A percentile compares a stretch with the other conserved stretches of the same genome.
Conservation (phyloP, 53 echinoderm and acorn worm species). For the Hippasteria phrygiana region DNA sequence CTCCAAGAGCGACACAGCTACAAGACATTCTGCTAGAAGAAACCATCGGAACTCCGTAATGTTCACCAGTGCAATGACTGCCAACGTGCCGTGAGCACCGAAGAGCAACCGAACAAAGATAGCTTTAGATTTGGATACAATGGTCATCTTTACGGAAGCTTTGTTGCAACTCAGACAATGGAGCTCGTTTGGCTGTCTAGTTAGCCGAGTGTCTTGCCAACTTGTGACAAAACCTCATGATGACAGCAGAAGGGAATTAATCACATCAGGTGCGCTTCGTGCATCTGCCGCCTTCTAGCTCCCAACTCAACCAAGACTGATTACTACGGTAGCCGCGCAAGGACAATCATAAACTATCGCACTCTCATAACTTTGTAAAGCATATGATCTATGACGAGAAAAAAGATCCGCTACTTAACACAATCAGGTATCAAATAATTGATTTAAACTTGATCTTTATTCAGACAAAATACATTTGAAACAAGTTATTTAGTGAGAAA, state of each 20-base stretch:
- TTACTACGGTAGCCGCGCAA: background rate
- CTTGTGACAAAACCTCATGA: no score
- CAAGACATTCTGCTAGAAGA: conserved; percentile 54
- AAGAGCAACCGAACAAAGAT: conserved; percentile 64
- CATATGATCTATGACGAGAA: no score
- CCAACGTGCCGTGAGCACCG: conserved; percentile 60
- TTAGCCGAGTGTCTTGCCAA: no score
- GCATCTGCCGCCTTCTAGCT: background rate
- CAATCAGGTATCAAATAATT: no score
- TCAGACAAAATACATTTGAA: no score
- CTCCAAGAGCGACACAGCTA: conserved; percentile 61
- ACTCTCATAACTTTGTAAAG: background rate
- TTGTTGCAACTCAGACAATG: background rate
- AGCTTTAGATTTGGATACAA: conserved; percentile 52
- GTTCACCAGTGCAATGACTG: conserved; percentile 53
- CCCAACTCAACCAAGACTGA: background rate
- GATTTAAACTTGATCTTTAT: no score
- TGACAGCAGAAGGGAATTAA: conserved; percentile 16
- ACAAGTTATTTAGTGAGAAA: no score
- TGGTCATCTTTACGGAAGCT: conserved; percentile 2
- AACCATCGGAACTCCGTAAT: conserved; percentile 59
- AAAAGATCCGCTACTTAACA: no score
- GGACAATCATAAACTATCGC: background rate
- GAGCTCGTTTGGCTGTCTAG: no score
- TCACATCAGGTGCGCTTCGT: background rate